Conservation (phyloP, 2,797 vertebrate species). For the Labroides dimidiatus region DNA sequence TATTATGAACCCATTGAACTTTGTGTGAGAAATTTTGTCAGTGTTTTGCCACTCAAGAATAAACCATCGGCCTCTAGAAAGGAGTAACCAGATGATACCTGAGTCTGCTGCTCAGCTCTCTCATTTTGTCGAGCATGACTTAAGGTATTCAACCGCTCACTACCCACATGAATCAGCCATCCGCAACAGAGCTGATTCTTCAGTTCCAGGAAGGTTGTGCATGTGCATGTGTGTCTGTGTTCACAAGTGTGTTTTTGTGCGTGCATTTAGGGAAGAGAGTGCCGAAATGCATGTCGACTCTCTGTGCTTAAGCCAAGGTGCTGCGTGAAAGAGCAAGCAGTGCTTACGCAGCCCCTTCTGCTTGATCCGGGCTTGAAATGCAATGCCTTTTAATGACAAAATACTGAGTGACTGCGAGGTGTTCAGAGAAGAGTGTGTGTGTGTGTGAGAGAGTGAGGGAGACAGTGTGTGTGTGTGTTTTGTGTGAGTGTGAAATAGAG, state of each 20-base stretch:
- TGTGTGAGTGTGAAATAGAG: constrained; percentile 75
- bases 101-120: constrained; percentile 35
- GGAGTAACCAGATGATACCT: constrained; percentile 28
- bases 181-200: constrained; percentile 56
- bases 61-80: constrained; percentile 33
- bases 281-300: constrained; percentile 67
- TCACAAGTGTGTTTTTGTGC: constrained; percentile 32
- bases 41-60: constrained; percentile 39
- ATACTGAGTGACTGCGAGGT: constrained; percentile 73
- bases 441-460: constrained; percentile 22
- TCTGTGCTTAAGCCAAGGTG: constrained; percentile 75
- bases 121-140: constrained; percentile 47
- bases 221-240: constrained; percentile 33
- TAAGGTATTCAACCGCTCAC: constrained; percentile 45
- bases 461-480: constrained; percentile 10
- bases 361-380: constrained; percentile 78
- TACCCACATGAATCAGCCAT: constrained; percentile 56
- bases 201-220: constrained; percentile 53
- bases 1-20: constrained; percentile 67
- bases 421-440: constrained; percentile 49
- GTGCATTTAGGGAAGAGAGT: constrained; percentile 22
- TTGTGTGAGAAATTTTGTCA: constrained; percentile 30
- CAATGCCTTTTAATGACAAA: constrained; percentile 84
- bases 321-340: constrained; percentile 69
- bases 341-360: constrained; percentile 78